phyloP scores from a whole-genome alignment of 2,797 vertebrate genomes.

The Parotocinclus haroldoi region DNA sequence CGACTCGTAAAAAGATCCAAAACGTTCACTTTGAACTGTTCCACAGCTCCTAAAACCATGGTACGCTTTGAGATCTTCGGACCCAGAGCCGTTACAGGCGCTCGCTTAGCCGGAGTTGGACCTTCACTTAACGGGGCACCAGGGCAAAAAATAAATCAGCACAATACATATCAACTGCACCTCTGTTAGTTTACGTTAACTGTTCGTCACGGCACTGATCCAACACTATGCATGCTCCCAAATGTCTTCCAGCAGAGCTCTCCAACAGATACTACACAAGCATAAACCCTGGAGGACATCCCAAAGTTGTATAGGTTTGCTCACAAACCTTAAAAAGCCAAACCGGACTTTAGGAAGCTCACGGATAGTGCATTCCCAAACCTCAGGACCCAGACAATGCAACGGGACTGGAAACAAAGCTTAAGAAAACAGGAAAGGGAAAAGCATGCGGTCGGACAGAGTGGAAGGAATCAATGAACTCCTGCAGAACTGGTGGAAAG shows the following conservation, averaged over 20 bases:
- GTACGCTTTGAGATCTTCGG: constrained; percentile 1
- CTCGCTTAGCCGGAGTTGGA: no score
- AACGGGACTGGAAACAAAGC: constrained; percentile 15
- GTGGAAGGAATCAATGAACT: constrained; percentile 17
- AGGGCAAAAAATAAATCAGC: no score
- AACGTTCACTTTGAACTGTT: constrained; percentile 24
- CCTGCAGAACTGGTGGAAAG: constrained; percentile 8
- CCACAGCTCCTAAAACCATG: constrained; percentile 15
- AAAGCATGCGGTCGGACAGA: constrained; percentile 31
- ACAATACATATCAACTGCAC: no score
- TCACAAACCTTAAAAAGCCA: background rate
- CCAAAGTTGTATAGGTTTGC: no score
- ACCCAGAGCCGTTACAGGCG: background rate
- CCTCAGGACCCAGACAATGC: constrained; percentile 18
- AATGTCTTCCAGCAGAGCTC: background rate
- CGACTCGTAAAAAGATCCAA: constrained; percentile 27
- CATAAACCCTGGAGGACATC: background rate
- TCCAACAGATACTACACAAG: background rate
- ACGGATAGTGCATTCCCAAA: constrained; percentile 16
- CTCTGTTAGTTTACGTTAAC: no score
- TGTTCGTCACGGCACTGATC: no score
- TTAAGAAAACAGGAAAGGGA: constrained; percentile 28
- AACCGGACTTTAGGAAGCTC: background rate
- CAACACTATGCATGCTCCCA: background rate
- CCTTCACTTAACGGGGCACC: no score